These are phyloP conservation scores for Hydrotaea diabolus DNA, from an alignment of 2,888 invertebrate genomes.

Conservation along the genomic window DNA sequence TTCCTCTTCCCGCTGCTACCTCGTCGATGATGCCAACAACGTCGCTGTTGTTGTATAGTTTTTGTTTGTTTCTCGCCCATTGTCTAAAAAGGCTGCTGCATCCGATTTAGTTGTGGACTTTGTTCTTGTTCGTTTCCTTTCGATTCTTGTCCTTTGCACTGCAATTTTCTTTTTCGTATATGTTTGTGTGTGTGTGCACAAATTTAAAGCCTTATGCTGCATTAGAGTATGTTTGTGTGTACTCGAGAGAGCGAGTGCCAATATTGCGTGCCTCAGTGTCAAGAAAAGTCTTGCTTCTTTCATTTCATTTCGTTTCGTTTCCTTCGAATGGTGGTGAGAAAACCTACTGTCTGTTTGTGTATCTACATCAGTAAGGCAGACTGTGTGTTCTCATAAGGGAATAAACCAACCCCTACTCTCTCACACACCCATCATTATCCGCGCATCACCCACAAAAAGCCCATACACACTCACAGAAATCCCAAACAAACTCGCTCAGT, in stretches of 20 bases:
- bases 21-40: constrained; percentile 24
- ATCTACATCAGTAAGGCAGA: constrained; percentile 16
- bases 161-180: constrained; percentile 41
- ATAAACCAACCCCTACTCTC: not conserved
- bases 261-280: constrained; percentile 51
- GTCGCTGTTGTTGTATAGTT: not conserved
- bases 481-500: too few relatives aligned
- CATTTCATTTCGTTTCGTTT: too few relatives aligned
- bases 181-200: too few relatives aligned
- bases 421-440: constrained; percentile 31
- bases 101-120: not conserved
- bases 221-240: constrained; percentile 25
- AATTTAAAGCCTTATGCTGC: constrained; percentile 18
- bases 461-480: too few relatives aligned
- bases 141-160: constrained; percentile 51
- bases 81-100: too few relatives aligned
- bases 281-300: constrained; percentile 48
- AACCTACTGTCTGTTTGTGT: constrained; percentile 19
- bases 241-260: constrained; percentile 25
- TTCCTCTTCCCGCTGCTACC: not conserved
- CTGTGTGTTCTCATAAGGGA: constrained; percentile 26
- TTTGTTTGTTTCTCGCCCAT: not conserved
- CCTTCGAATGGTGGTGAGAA: constrained; percentile 67
- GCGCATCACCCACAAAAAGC: too few relatives aligned
- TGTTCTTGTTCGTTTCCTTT: constrained; percentile 13